These are phyloP conservation scores for Echeneis naucrates DNA, from an alignment of 2,797 vertebrate species.

Conservation along the genomic window DNA sequence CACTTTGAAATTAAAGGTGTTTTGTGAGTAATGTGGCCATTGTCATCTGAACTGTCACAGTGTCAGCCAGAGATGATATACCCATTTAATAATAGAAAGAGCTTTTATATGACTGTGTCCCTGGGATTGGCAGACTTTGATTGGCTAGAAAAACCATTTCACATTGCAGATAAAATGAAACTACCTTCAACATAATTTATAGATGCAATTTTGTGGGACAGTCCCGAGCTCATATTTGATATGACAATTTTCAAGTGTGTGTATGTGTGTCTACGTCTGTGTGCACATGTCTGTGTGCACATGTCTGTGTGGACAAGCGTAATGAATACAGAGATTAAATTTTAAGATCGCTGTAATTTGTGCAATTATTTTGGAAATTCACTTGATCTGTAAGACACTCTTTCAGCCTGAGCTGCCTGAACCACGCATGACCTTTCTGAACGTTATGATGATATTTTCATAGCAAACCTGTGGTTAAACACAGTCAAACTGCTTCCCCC, in stretches of 20 bases:
- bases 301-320: conserved; percentile 27
- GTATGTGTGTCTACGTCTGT: conserved; percentile 21
- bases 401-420: conserved; percentile 27
- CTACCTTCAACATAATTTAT: conserved; percentile 82
- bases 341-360: conserved; percentile 38
- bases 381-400: conserved; percentile 13
- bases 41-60: conserved; percentile 66
- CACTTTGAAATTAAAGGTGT: conserved; percentile 62
- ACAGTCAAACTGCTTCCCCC: conserved; percentile 5
- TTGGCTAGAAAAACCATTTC: conserved; percentile 76
- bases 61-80: conserved; percentile 79
- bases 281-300: conserved; percentile 33
- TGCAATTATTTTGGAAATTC: conserved; percentile 17
- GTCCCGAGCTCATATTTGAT: conserved; percentile 71
- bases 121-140: conserved; percentile 76
- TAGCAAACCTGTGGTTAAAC: background rate
- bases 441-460: conserved; percentile 1
- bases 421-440: conserved; percentile 19
- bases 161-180: conserved; percentile 82
- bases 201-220: conserved; percentile 76
- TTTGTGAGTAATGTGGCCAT: conserved; percentile 70
- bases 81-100: conserved; percentile 83
- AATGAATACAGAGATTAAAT: conserved; percentile 51
- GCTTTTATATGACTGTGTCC: conserved; percentile 77
- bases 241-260: conserved; percentile 53